Percentiles rank a stretch among this genome's conserved stretches.
Conservation (phyloP, 2,113 vertebrate genomes). For the Thalassarche chlororhynchos region DNA sequence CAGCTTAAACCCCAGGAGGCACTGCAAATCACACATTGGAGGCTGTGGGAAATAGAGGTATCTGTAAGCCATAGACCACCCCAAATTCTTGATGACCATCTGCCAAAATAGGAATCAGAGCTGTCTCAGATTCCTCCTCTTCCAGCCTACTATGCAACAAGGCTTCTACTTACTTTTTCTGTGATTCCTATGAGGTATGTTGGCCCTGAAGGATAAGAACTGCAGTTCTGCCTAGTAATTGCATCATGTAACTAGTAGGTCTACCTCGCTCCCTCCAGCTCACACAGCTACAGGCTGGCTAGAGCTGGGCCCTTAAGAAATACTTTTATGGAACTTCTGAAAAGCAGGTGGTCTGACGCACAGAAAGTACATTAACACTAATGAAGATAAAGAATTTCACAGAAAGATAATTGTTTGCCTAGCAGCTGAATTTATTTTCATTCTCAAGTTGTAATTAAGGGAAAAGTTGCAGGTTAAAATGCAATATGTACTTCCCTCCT, state of each 20-base stretch:
- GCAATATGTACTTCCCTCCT: neutral
- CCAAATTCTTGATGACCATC: neutral
- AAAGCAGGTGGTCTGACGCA: conserved; percentile 22
- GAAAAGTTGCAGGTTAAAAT: conserved; percentile 31
- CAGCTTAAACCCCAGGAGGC: neutral
- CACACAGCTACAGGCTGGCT: neutral
- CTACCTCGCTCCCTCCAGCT: neutral
- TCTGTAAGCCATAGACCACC: neutral
- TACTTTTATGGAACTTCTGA: neutral
- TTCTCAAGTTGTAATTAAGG: conserved; percentile 46
- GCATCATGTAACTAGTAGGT: neutral
- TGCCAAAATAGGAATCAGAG: neutral
- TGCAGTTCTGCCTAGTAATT: neutral
- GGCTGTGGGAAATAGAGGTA: neutral
- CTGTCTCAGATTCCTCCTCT: neutral
- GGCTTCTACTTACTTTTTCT: neutral
- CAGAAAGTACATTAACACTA: conserved; percentile 21
- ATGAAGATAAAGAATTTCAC: conserved; percentile 57
- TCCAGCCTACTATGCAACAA: neutral
- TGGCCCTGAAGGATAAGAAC: neutral
- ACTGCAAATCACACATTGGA: neutral
- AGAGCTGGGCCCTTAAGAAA: conserved; percentile 39
- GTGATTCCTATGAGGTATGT: neutral
- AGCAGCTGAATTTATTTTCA: conserved; percentile 22
- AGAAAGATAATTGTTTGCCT: conserved; percentile 52